Evolutionary conservation across 2,888 invertebrate genomes (phyloP), one percentile per base, ranked within the genome.

Genomic region (Arge pagana): DNA sequence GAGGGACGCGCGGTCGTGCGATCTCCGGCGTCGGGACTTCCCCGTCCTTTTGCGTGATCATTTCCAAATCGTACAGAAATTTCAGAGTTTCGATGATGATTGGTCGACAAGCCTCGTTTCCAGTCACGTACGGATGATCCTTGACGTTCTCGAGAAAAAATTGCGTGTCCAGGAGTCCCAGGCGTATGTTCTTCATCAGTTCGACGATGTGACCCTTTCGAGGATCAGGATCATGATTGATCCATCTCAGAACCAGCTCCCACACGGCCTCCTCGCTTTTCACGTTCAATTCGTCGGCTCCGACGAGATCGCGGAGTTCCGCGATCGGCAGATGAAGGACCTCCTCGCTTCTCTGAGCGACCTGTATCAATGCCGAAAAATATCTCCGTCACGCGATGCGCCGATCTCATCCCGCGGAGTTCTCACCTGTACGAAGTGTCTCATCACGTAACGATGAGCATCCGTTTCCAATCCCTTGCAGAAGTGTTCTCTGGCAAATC

Each of bases 121-220:
- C 87, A 8, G 85, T 83, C 0, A 96, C 92, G 74, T 90, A 94
- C 0, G 87, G 87, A 74, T 96, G 93, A 58, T 90, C 89, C 74
- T 92, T 93, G 0, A 93, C 92, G 69, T 89, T 87, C 74, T 95
- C 94, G 72, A 94, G 82, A 75, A 96, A 96, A 75, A 89, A 95
- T 81, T 93, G 83, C 2, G 93, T 93, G 60, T 93, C 91, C 66
- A 96, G 81, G 23, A 95, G 80, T 57, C 93, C 88, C 6, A 93
- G 82, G 16, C 93, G 83, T 59, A 93, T 89, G 62, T 88, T 89
- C 55, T 85, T 85, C 86, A 93, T 88, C 16, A 93, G 77, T 48
- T 86, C 83, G 1, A 90, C 88, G 19, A 94, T 88, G 71, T 90
- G 82, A 50, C 81, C 80, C 77, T 87, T 88, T 37, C 95, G 84